Evolutionary conservation across 2,113 vertebrate species (phyloP), one percentile per base, ranked within the genome.

Genomic region (Megatriorchis doriae): DNA sequence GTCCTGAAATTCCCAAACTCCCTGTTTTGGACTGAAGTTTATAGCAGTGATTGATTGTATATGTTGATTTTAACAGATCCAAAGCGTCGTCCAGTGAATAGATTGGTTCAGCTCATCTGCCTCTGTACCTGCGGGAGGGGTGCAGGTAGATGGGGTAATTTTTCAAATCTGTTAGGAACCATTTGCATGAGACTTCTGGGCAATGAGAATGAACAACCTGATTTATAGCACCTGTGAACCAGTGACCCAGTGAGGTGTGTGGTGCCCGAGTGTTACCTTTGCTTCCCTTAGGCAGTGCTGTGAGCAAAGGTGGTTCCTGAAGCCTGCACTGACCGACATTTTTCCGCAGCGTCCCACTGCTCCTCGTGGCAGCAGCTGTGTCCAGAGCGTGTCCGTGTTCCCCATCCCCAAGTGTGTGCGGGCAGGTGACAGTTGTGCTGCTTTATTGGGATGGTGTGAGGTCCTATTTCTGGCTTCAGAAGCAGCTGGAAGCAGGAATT

Each of bases 1-100:
- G 53, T 81, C 73, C 61, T 85, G 86, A 61, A 90, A 95, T 67
- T 87, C 84, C 89, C 67, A 11, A 77, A 68, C 19, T 93, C 87
- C 86, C 89, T 73, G 81, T 50, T 91, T 75, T 87, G 71, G 78
- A 66, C 77, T 66, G 40, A 58, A 90, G 87, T 59, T 78, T 87
- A 58, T 80, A 96, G 70, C 70, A 62, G 58, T 82, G 94, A 96
- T 96, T 81, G 89, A 95, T 94, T 22, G 10, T 74, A 45, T 91
- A 11, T 58, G 62, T 79, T 96, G 77, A 82, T 81, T 93, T 88
- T 63, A 87, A 56, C 62, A 52, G 58, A 80, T 88, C 81, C 66
- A 10, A 40, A 55, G 23, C 47, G 71, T 86, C 6, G 1, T 40
- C n/a, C 32, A 58, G 62, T 31, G 70, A 80, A 26, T 82, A 73